Evolutionary conservation across 1,140 invertebrate genomes (phyloP).

Genomic region (Hypsibius dujardini): DNA sequence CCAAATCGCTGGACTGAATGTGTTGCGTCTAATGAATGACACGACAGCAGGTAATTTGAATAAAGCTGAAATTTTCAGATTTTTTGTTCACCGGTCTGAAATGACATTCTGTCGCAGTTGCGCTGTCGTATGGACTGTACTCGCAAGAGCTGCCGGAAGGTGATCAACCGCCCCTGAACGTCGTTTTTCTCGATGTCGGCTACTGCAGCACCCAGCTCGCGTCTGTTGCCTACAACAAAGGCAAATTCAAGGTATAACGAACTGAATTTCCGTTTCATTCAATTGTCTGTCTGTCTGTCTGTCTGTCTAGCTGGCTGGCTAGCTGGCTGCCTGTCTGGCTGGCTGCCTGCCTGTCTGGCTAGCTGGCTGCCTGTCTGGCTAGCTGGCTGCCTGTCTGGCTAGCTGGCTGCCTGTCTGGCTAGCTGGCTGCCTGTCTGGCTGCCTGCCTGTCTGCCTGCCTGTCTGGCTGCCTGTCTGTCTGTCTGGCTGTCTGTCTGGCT

Average conservation of each 20-base stretch:
- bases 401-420: no score
- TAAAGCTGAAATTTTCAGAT: conserved; percentile 9
- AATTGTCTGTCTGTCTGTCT: no score
- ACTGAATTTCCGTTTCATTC: no score
- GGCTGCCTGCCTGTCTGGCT: no score
- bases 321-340: no score
- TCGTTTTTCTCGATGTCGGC: conserved; percentile 81
- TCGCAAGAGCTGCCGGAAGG: conserved; percentile 74
- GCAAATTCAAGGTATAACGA: conserved; percentile 55
- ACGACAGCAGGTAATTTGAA: conserved; percentile 51
- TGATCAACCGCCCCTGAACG: conserved; percentile 67
- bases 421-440: no score
- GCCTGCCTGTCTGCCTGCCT: no score
- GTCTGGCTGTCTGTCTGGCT: no score
- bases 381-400: no score
- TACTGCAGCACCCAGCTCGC: conserved; percentile 61
- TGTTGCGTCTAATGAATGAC: conserved; percentile 84
- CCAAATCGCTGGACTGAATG: conserved; percentile 59
- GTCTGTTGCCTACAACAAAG: conserved; percentile 77
- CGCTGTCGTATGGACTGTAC: conserved; percentile 87
- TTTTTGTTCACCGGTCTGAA: not conserved
- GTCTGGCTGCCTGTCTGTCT: no score
- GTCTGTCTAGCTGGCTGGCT: no score
- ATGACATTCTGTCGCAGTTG: conserved; percentile 39
- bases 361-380: no score